Conservation (phyloP, 2,797 vertebrate species). For the Hafferia zeledoni region DNA sequence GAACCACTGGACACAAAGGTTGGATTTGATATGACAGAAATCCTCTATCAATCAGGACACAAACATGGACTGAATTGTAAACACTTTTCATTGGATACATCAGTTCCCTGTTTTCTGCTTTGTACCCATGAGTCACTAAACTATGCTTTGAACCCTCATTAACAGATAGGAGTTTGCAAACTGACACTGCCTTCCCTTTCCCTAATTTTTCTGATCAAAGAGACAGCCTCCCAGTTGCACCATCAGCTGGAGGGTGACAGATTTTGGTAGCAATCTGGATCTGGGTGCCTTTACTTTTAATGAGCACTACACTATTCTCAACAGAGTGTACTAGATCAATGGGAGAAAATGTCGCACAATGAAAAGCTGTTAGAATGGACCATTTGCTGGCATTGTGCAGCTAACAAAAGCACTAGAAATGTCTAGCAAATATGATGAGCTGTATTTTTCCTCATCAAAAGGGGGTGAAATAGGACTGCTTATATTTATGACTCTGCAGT, state of each 20-base stretch:
- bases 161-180: neutral
- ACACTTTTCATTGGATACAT: neutral
- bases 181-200: neutral
- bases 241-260: neutral
- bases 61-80: neutral
- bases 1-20: neutral
- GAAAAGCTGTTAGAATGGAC: neutral
- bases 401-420: neutral
- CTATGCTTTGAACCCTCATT: neutral
- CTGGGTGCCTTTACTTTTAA: neutral
- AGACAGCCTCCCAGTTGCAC: neutral
- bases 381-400: neutral
- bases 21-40: neutral
- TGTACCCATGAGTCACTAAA: neutral
- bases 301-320: neutral
- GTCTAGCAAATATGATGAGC: neutral
- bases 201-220: neutral
- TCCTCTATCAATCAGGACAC: neutral
- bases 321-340: neutral
- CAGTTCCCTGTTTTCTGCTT: neutral
- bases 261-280: neutral
- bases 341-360: neutral
- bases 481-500: neutral
- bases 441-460: neutral
- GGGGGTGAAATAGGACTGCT: neutral